A percentile compares a stretch with the other conserved stretches of the same genome.
These are phyloP conservation scores for Bombyx huttoni DNA, from an alignment of 2,888 invertebrate species.

Conservation along the genomic window DNA sequence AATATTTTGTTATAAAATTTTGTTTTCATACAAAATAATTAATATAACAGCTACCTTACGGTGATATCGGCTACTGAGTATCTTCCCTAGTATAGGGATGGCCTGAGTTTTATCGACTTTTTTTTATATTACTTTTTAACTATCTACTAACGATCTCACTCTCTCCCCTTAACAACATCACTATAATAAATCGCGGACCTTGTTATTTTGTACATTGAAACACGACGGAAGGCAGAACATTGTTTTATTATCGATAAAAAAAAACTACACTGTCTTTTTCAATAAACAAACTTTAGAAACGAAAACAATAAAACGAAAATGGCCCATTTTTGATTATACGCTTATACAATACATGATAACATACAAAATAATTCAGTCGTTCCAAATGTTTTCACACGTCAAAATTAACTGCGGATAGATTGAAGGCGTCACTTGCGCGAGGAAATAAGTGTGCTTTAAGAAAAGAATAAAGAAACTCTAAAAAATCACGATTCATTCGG, in stretches of 20 bases:
- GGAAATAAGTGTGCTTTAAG: too few relatives aligned
- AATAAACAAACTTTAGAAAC: too few relatives aligned
- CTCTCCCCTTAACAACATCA: not conserved
- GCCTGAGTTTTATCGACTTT: not conserved
- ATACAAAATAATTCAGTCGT: conserved; percentile 56
- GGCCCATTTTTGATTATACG: too few relatives aligned
- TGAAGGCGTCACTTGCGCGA: too few relatives aligned
- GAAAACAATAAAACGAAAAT: too few relatives aligned
- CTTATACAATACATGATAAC: conserved; percentile 31
- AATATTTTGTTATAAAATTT: too few relatives aligned
- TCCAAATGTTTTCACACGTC: conserved; percentile 4
- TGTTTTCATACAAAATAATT: too few relatives aligned
- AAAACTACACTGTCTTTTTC: too few relatives aligned
- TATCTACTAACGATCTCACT: not conserved
- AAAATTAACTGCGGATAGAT: too few relatives aligned
- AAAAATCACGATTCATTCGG: conserved; percentile 12
- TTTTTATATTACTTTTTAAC: not conserved
- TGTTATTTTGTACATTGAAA: not conserved
- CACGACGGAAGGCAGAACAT: not conserved
- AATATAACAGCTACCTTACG: too few relatives aligned
- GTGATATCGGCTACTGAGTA: too few relatives aligned
- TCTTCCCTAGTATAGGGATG: not conserved
- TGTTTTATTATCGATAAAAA: not conserved
- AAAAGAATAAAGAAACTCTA: too few relatives aligned
- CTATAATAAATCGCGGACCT: not conserved